These are phyloP conservation scores for Tenthredo livida DNA, from an alignment of 2,888 invertebrate species.

Conservation along the genomic window DNA sequence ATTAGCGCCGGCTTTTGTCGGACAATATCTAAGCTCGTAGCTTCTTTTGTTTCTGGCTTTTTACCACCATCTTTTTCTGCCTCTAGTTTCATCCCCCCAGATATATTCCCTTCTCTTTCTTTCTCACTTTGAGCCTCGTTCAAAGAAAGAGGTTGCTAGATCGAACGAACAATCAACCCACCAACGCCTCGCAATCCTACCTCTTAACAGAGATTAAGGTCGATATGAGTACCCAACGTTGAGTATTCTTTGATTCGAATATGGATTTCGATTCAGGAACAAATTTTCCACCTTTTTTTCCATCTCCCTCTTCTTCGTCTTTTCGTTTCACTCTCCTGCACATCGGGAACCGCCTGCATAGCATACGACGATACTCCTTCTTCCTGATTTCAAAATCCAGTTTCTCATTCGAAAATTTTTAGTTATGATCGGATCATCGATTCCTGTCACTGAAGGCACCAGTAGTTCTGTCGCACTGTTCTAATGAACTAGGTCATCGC, in stretches of 20 bases:
- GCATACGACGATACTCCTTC: background rate
- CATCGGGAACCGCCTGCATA: background rate
- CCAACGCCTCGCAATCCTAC: slow-evolving; percentile 43
- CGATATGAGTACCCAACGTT: slow-evolving; percentile 35
- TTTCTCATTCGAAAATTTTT: background rate
- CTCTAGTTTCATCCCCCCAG: background rate
- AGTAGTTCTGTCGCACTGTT: background rate
- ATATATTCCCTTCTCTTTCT: background rate
- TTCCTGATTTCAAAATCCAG: background rate
- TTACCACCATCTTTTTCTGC: background rate
- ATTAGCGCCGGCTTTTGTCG: slow-evolving; percentile 45
- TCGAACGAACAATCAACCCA: slow-evolving; percentile 49
- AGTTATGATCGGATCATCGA: background rate
- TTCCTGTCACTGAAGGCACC: background rate
- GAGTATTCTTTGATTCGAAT: slow-evolving; percentile 36
- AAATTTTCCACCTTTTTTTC: background rate
- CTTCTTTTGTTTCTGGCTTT: slow-evolving; percentile 47
- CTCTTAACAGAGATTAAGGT: slow-evolving; percentile 44
- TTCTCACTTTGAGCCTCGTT: slow-evolving; percentile 37
- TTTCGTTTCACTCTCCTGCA: background rate
- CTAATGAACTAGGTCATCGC: background rate
- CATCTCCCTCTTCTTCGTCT: background rate
- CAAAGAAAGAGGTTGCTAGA: slow-evolving; percentile 47
- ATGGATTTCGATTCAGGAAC: slow-evolving; percentile 31
- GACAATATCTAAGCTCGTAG: slow-evolving; percentile 47